Percentiles rank a stretch among this genome's conserved stretches.
These are phyloP conservation scores for Drosophila carrolli DNA, from an alignment of 1,140 invertebrate genomes.

Conservation along the genomic window DNA sequence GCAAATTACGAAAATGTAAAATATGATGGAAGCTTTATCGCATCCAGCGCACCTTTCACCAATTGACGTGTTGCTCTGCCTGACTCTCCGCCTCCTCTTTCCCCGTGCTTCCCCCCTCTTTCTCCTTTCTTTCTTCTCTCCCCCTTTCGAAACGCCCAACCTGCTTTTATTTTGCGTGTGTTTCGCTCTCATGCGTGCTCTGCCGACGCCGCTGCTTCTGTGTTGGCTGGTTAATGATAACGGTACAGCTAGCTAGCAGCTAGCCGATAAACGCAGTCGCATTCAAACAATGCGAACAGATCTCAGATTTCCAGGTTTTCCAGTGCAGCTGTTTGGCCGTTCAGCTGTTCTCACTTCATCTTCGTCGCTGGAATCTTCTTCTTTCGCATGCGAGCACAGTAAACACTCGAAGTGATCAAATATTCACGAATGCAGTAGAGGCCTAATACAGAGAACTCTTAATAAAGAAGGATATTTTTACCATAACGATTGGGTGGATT, in stretches of 20 bases:
- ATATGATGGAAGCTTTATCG: conserved; percentile 75
- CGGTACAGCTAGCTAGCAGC: conserved; percentile 48
- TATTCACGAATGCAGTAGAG: neutral
- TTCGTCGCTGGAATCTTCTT: neutral
- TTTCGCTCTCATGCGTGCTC: conserved; percentile 55
- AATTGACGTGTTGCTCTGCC: conserved; percentile 31
- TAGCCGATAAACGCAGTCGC: conserved; percentile 71
- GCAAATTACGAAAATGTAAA: conserved; percentile 81
- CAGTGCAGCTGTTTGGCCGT: conserved; percentile 35
- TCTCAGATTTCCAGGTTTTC: conserved; percentile 12
- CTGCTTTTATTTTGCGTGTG: conserved; percentile 59
- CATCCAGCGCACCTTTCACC: conserved; percentile 73
- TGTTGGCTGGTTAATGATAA: conserved; percentile 76
- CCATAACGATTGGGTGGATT: too few species aligned
- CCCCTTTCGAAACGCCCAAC: conserved; percentile 11
- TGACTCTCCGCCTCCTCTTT: neutral
- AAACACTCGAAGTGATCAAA: neutral
- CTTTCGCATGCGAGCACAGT: conserved; percentile 3
- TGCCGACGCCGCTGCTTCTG: conserved; percentile 20
- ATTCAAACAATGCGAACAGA: conserved; percentile 69
- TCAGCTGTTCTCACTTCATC: conserved; percentile 25
- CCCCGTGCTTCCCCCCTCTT: neutral
- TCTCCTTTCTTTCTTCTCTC: neutral
- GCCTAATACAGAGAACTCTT: too few species aligned
- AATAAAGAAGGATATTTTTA: too few species aligned